These are phyloP conservation scores for Meandrina meandrites DNA, from an alignment of 92 coral and sea anemone species.

Conservation along the genomic window DNA sequence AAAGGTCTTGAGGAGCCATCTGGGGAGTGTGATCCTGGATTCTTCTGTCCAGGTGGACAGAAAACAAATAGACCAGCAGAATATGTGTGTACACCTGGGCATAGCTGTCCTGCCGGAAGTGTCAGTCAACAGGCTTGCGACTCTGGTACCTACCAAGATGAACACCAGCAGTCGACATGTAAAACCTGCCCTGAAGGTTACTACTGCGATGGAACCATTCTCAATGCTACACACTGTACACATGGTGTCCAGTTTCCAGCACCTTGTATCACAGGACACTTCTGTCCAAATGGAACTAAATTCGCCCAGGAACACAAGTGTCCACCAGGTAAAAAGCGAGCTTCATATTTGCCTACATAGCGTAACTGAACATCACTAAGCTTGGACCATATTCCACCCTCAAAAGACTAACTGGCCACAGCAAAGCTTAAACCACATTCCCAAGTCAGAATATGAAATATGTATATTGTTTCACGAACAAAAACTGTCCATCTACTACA, in stretches of 20 bases:
- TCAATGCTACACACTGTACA: conserved; percentile 84
- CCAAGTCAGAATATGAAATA: neutral
- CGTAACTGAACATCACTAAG: neutral
- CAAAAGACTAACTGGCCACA: too few species aligned
- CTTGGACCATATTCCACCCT: neutral
- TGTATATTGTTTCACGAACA: neutral
- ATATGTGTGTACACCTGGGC: conserved; percentile 92
- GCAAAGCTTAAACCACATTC: neutral
- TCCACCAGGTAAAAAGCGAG: conserved; percentile 68
- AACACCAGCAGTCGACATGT: conserved; percentile 77
- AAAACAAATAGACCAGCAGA: conserved; percentile 75
- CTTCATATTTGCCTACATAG: neutral
- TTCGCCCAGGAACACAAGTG: conserved; percentile 89
- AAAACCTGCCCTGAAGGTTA: conserved; percentile 92
- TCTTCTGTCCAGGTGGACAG: conserved; percentile 91
- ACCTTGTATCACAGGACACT: conserved; percentile 91
- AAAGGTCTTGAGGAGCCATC: conserved; percentile 81
- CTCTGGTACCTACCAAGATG: conserved; percentile 90
- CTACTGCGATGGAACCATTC: conserved; percentile 90
- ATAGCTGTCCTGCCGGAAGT: conserved; percentile 84
- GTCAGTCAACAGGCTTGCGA: conserved; percentile 71
- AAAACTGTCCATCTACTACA: too few species aligned
- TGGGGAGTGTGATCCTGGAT: conserved; percentile 87
- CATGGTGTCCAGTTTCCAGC: conserved; percentile 95
- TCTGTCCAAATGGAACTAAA: conserved; percentile 90